A percentile compares a stretch with the other conserved stretches of the same genome.
Evolutionary conservation across 2,888 invertebrate genomes (phyloP).

Genomic region (Dendrolimus pini): DNA sequence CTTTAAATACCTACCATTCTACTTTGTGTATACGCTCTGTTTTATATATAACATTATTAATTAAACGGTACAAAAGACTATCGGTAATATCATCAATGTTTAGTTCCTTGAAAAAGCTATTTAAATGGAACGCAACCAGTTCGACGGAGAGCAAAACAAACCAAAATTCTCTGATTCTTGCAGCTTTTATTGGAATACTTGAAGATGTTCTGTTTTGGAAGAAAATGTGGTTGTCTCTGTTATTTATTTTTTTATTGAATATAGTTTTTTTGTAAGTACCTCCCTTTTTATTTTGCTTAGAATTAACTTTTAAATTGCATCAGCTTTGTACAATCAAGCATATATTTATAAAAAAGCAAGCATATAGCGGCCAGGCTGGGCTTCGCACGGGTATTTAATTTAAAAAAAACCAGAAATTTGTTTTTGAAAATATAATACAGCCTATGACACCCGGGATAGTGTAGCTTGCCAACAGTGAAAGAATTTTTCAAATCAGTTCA

Average conservation of each 20-base stretch:
- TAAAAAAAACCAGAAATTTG: neutral
- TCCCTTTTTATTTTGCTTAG: slow-evolving; percentile 16
- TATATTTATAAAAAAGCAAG: too few species aligned
- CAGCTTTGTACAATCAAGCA: neutral
- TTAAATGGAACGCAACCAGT: slow-evolving; percentile 44
- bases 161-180: slow-evolving; percentile 38
- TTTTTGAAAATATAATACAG: neutral
- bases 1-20: too few species aligned
- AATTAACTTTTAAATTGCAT: too few species aligned
- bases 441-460: too few species aligned
- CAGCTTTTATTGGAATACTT: slow-evolving; percentile 45
- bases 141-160: slow-evolving; percentile 35
- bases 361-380: too few species aligned
- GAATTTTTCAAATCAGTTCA: too few species aligned
- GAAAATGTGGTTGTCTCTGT: slow-evolving; percentile 52
- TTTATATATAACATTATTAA: too few species aligned
- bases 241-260: slow-evolving; percentile 46
- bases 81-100: slow-evolving; percentile 29
- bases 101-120: slow-evolving; percentile 37
- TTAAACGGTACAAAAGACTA: too few species aligned
- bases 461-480: too few species aligned
- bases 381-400: too few species aligned
- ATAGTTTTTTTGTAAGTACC: slow-evolving; percentile 54
- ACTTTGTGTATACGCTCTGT: too few species aligned
- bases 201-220: slow-evolving; percentile 67